Evolutionary conservation across 2,888 invertebrate genomes (phyloP).

Genomic region (Blastobasis adustella): DNA sequence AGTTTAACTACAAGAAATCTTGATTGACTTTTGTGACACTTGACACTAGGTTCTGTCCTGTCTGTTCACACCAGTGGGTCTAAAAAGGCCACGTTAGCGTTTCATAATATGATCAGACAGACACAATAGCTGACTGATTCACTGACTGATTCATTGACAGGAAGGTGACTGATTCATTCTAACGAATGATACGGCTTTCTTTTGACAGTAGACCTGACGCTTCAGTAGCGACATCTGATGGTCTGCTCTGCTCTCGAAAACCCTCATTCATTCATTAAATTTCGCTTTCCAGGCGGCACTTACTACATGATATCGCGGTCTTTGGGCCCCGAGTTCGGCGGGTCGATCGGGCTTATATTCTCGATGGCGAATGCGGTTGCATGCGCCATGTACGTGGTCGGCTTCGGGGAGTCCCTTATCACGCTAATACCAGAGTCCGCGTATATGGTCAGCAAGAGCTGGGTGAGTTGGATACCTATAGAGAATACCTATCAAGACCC

Average conservation of each 20-base stretch:
- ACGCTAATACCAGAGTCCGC: conserved; percentile 76
- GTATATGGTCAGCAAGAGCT: conserved; percentile 59
- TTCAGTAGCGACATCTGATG: too few species aligned
- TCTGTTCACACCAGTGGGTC: too few species aligned
- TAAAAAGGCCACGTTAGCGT: too few species aligned
- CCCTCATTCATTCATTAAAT: background rate
- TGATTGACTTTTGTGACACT: too few species aligned
- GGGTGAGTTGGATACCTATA: conserved; percentile 41
- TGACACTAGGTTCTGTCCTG: too few species aligned
- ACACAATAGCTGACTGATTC: too few species aligned
- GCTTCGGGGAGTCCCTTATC: conserved; percentile 93
- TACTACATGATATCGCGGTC: conserved; percentile 99
- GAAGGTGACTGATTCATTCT: too few species aligned
- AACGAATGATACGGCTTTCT: too few species aligned
- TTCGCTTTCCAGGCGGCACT: conserved; percentile 85
- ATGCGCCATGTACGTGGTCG: conserved; percentile 98
- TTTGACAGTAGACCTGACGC: too few species aligned
- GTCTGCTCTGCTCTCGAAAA: background rate
- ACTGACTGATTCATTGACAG: too few species aligned
- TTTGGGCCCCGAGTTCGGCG: conserved; percentile 97
- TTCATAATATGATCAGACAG: too few species aligned
- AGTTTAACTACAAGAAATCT: too few species aligned
- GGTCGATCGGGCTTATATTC: conserved; percentile 96
- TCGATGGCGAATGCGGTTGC: conserved; percentile 97
- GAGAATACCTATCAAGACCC: background rate